Evolutionary conservation across 2,888 invertebrate species (phyloP).

Genomic region (Kuschelorhynchus macadamiae): DNA sequence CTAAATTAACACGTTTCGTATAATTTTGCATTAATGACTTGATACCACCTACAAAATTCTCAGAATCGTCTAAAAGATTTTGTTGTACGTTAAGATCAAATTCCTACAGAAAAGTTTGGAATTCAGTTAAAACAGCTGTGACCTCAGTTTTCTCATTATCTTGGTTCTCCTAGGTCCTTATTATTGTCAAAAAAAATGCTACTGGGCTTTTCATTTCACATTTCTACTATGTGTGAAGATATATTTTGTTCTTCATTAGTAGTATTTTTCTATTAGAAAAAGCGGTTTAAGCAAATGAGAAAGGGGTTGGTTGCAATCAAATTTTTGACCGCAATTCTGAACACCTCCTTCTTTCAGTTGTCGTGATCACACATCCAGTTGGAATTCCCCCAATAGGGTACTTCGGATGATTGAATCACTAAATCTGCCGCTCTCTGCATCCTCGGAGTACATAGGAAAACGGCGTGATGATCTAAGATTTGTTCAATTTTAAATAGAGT

Average conservation of each 20-base stretch:
- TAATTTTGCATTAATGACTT: too few relatives aligned
- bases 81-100: too few relatives aligned
- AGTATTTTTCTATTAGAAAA: conserved; percentile 5
- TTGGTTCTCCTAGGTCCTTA: too few relatives aligned
- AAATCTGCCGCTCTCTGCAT: conserved; percentile 38
- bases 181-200: too few relatives aligned
- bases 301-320: conserved; percentile 6
- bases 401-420: conserved; percentile 33
- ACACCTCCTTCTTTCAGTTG: conserved; percentile 27
- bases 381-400: conserved; percentile 36
- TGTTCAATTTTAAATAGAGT: conserved; percentile 22
- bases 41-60: conserved; percentile 37
- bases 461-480: conserved; percentile 24
- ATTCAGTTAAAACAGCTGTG: too few relatives aligned
- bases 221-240: too few relatives aligned
- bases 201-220: too few relatives aligned
- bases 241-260: not conserved
- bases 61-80: conserved; percentile 19
- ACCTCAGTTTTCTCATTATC: too few relatives aligned
- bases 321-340: conserved; percentile 17
- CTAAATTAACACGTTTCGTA: too few relatives aligned
- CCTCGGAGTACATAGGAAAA: conserved; percentile 30
- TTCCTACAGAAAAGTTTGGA: too few relatives aligned
- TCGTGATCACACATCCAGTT: conserved; percentile 37
- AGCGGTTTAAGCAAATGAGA: too few relatives aligned